Evolutionary conservation across 2,113 vertebrate genomes (phyloP).

Genomic region (Mus spicilegus): DNA sequence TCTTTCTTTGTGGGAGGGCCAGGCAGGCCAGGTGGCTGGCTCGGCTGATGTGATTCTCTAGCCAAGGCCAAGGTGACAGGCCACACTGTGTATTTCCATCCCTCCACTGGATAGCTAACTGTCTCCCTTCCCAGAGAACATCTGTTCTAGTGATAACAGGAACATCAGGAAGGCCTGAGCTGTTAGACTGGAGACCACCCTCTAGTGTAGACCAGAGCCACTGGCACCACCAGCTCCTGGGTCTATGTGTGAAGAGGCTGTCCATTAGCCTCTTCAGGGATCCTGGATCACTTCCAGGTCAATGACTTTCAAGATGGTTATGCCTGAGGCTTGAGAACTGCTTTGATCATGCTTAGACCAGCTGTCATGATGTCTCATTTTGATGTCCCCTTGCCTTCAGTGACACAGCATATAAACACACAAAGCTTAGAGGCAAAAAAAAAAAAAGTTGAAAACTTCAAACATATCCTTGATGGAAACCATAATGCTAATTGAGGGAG

Average conservation of each 20-base stretch:
- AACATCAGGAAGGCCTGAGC: slow-evolving; percentile 29
- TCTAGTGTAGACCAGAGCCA: not conserved
- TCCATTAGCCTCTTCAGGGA: not conserved
- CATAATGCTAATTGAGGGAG: fast-evolving
- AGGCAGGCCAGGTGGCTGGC: slow-evolving; percentile 69
- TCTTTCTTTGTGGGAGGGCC: slow-evolving; percentile 68
- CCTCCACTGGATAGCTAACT: slow-evolving; percentile 54
- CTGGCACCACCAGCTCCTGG: fast-evolving
- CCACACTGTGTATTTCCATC: slow-evolving; percentile 70
- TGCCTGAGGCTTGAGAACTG: not conserved
- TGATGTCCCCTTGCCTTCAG: not conserved
- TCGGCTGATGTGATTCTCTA: slow-evolving; percentile 73
- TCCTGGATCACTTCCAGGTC: not conserved
- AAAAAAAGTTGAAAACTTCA: not conserved
- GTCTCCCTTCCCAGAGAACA: slow-evolving; percentile 47
- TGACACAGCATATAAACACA: not conserved
- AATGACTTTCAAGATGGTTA: not conserved
- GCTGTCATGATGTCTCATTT: not conserved
- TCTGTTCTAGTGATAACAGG: slow-evolving; percentile 52
- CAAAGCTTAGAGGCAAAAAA: not conserved
- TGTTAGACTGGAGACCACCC: not conserved
- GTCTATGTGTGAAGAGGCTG: not conserved
- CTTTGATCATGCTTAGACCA: not conserved
- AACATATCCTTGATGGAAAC: not conserved
- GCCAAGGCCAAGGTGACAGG: slow-evolving; percentile 79